phyloP scores from a whole-genome alignment of 2,888 invertebrate species.

The Tipula unca region DNA sequence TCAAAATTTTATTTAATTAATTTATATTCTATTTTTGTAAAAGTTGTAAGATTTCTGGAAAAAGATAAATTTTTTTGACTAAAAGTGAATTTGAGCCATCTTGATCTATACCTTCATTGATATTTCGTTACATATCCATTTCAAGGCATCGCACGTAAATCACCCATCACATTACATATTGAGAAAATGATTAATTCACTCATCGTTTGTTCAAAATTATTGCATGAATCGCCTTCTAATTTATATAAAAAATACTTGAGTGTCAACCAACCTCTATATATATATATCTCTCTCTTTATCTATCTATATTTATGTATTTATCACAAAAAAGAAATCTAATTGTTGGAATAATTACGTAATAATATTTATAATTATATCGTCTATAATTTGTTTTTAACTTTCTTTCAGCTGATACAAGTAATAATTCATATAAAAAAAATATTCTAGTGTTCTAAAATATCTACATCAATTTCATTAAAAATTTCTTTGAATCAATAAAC shows the following conservation, averaged over 20 bases:
- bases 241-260: neutral
- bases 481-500: neutral
- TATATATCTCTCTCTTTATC: neutral
- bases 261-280: neutral
- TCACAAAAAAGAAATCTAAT: neutral
- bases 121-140: neutral
- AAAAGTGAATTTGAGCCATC: too few relatives aligned
- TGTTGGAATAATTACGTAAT: neutral
- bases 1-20: too few relatives aligned
- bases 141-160: neutral
- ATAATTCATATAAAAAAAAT: neutral
- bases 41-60: too few relatives aligned
- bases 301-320: neutral
- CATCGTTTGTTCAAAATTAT: neutral
- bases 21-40: too few relatives aligned
- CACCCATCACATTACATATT: neutral
- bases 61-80: too few relatives aligned
- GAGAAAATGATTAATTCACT: neutral
- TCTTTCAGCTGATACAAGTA: conserved; percentile 14
- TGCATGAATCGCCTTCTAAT: neutral
- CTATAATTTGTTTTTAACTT: neutral
- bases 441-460: neutral
- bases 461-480: neutral
- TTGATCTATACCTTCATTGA: neutral
- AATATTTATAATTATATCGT: neutral